Percentiles rank a stretch among this genome's conserved stretches.
Conservation (phyloP, 2,797 vertebrate species). For the Lagothrix lagotricha region DNA sequence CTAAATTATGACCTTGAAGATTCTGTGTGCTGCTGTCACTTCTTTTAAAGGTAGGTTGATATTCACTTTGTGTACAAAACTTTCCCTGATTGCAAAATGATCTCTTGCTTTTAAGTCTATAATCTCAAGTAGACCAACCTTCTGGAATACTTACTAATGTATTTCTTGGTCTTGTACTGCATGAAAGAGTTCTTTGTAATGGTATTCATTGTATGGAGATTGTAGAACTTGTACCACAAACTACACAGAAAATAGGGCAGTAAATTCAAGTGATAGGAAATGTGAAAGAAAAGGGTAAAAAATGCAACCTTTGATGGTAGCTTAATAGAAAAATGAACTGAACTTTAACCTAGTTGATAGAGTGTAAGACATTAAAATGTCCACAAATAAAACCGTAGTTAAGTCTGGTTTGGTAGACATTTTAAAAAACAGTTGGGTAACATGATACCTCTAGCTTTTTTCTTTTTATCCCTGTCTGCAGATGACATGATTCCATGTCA, state of each 20-base stretch:
- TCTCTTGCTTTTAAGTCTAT: constrained; percentile 47
- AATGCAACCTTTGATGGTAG: constrained; percentile 39
- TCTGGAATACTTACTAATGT: constrained; percentile 22
- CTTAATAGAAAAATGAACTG: constrained; percentile 15
- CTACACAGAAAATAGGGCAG: constrained; percentile 9
- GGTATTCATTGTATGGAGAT: constrained; percentile 36
- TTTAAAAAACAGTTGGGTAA: constrained; percentile 9
- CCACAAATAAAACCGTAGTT: not conserved
- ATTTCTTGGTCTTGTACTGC: constrained; percentile 41
- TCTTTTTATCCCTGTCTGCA: not conserved
- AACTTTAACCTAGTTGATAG: constrained; percentile 2
- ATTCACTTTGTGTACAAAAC: constrained; percentile 24
- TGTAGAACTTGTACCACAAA: constrained; percentile 37
- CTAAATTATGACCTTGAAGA: not conserved
- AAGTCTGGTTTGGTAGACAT: not conserved
- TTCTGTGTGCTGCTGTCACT: not conserved
- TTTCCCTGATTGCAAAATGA: constrained; percentile 34
- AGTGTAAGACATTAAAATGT: constrained; percentile 45
- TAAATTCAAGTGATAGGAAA: constrained; percentile 37
- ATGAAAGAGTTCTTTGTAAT: constrained; percentile 38
- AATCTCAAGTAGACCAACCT: constrained; percentile 37
- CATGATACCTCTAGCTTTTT: not conserved
- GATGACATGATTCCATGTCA: not conserved
- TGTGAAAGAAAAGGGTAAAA: constrained; percentile 41
- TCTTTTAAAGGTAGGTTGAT: not conserved